These are phyloP conservation scores for Lamprotornis superbus DNA, from an alignment of 2,113 vertebrate species.

Conservation along the genomic window DNA sequence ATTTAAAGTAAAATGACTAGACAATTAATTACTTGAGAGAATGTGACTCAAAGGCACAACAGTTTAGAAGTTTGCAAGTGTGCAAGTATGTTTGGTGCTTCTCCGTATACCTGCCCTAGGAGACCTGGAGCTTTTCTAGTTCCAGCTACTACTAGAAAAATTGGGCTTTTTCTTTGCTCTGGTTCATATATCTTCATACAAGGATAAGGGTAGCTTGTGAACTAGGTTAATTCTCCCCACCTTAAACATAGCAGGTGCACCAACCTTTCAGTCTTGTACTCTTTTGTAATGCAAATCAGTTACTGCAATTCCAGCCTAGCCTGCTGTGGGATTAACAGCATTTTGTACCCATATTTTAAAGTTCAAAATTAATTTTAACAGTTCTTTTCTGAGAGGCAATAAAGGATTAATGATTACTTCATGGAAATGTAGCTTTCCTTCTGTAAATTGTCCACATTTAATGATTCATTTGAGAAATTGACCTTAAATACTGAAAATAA, in stretches of 20 bases:
- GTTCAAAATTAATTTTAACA: not conserved
- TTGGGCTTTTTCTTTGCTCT: not conserved
- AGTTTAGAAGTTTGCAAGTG: not conserved
- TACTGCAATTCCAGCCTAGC: not conserved
- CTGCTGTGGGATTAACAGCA: not conserved
- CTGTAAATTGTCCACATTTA: not conserved
- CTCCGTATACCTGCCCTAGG: not conserved
- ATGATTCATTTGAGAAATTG: not conserved
- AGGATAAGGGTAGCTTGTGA: not conserved
- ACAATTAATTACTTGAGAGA: not conserved
- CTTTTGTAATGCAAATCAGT: not conserved
- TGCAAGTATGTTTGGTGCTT: not conserved
- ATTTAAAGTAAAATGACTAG: not conserved
- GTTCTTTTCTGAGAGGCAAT: not conserved
- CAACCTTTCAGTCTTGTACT: not conserved
- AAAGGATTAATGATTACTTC: not conserved
- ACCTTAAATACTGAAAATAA: not conserved
- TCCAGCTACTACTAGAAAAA: not conserved
- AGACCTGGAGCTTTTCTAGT: not conserved
- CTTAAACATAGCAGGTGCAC: not conserved
- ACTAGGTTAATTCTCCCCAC: not conserved
- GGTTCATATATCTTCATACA: not conserved
- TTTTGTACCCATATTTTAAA: not conserved
- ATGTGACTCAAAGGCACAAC: not conserved
- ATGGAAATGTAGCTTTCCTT: not conserved